Evolutionary conservation across 2,113 vertebrate genomes (phyloP), one percentile per base, ranked within the genome.

Genomic region (Hyla sarda): DNA sequence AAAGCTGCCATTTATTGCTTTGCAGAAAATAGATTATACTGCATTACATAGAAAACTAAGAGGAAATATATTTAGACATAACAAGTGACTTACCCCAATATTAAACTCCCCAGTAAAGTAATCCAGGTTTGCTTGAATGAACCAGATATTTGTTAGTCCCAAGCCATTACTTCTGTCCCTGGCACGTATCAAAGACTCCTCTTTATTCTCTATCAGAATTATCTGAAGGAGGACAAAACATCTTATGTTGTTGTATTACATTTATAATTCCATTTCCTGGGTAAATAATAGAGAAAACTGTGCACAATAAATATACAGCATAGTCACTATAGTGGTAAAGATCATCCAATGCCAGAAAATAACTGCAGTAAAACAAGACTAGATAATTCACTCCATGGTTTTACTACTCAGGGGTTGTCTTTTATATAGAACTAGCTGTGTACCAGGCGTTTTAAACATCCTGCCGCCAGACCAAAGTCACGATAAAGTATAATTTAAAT

Each of bases 101-200:
- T 98, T 94, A 92, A 99, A 99, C 13, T 89, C 88, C 56, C 97
- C 98, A 21, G 91, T 96, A 92, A 98, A 99, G 90, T 99, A 98
- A 87, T 99, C 97, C 92, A 99, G 90, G 90, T 99, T 99, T 77
- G 97, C 94, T 94, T 99, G 98, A 92, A 99, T 93, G 89, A 99
- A 99, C 92, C 94, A 95, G 45, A 99, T 93, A 89, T 99, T 99
- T 84, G 87, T 93, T 89, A 99, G 93, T 37, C 95, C 93, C 6
- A 99, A 92, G 88, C 95, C 94, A 34, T 93, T 89, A 41, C 96
- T 93, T 90, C 98, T 95, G 77, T 94, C 93, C 91, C 96, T 95
- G 30, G 97, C 98, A 89, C 96, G 93, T 13, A 97, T 88, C 90
- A 99, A 91, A 32, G 98, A 99, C 87, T 98, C 93, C 79, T 99